Evolutionary conservation across 2,888 invertebrate species (phyloP), one percentile per base, ranked within the genome.

Genomic region (Macrophya annulata): DNA sequence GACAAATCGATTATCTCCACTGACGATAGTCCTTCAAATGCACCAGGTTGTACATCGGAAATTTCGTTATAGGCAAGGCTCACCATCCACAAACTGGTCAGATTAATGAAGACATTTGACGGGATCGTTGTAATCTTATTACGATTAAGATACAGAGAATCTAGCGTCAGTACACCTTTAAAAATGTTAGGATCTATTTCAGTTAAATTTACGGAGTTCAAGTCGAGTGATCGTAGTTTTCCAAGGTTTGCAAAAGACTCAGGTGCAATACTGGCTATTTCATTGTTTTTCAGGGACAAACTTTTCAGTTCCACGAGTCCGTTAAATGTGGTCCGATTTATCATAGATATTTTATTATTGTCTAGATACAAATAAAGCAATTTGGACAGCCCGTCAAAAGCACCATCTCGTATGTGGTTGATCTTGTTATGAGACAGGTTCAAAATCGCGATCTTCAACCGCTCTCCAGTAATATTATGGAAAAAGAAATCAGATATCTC

Each of bases 111-210:
- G 10, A n/a, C 43, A 31, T 21, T 31, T 15, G 59, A 43, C 0
- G 40, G 40, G 5, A 81, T 45, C 0, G 81, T 62, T 6, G 81
- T 62, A 21, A 81, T 81, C 25, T 62, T 81, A 31, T 81, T 81
- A 12, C 62, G 10, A 12, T 59, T 40, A 5, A 81, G 81, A 31
- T 59, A n/a, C 6, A 94, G 88, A 84, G 88, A 91, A 84, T 93
- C 12, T 37, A 77, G 77, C 17, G 51, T 12, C 10, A n/a, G 51
- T n/a, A 77, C 31, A 37, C 43, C 55, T 37, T 87, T 85, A 9
- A 89, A 86, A 6, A 82, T 51, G 0, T 92, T 93, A 85, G 91
- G 91, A 51, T 74, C 21, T 45, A 74, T 74, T 74, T 45, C 72
- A 4, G 72, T 45, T 10, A 74, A 0, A 31, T 45, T 21, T 21